A percentile compares a stretch with the other conserved stretches of the same genome.
Conservation (phyloP, 1,140 invertebrate species). For the Brachionus calyciflorus region DNA sequence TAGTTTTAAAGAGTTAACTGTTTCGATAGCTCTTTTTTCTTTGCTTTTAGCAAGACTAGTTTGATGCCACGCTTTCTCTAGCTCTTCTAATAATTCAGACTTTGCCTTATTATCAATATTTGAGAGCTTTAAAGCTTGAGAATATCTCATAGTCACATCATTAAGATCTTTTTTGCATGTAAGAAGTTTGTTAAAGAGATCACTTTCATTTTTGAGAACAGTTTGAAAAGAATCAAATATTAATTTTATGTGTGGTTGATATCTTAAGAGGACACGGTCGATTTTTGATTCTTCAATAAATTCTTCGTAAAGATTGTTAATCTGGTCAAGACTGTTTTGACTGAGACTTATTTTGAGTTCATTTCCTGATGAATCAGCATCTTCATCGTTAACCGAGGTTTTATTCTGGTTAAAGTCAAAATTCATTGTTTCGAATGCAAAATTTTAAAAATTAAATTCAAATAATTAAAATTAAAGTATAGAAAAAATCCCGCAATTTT, state of each 20-base stretch:
- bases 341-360: constrained; percentile 4
- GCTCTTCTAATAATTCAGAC: constrained; percentile 54
- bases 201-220: constrained; percentile 8
- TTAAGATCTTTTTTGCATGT: background rate
- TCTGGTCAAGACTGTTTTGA: background rate
- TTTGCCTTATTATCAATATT: constrained; percentile 18
- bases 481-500: too few species aligned
- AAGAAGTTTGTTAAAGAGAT: constrained; percentile 11
- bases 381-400: background rate
- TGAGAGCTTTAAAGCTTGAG: constrained; percentile 10
- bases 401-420: background rate
- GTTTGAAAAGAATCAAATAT: constrained; percentile 30
- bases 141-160: background rate
- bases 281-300: constrained; percentile 30
- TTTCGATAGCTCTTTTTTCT: constrained; percentile 60
- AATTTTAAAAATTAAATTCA: too few species aligned
- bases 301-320: background rate
- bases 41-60: constrained; percentile 62
- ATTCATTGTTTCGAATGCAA: too few species aligned
- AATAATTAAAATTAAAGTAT: too few species aligned
- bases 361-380: background rate
- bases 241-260: background rate
- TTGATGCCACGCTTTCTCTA: constrained; percentile 64
- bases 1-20: constrained; percentile 60
- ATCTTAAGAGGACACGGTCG: background rate